Conservation (phyloP, 2,888 invertebrate genomes). For the Heliconius ismenius region DNA sequence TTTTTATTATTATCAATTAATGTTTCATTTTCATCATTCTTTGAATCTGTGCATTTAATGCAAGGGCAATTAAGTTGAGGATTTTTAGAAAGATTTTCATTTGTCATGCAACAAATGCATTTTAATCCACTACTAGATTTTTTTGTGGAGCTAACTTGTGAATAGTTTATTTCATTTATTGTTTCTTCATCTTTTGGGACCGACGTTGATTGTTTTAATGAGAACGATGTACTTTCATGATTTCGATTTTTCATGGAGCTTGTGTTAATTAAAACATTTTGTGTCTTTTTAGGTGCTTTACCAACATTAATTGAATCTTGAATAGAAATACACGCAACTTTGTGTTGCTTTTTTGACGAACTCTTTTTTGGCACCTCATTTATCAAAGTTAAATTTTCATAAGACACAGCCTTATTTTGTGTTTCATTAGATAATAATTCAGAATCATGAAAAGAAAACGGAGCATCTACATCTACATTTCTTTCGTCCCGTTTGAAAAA, state of each 20-base stretch:
- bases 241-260: background rate
- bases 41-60: background rate
- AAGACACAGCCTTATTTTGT: constrained; percentile 20
- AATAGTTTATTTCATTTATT: constrained; percentile 38
- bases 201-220: background rate
- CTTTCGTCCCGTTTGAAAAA: constrained; percentile 42
- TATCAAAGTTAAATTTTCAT: constrained; percentile 32
- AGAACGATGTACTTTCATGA: background rate
- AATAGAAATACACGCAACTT: constrained; percentile 5
- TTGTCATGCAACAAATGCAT: constrained; percentile 1
- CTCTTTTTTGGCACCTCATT: constrained; percentile 30
- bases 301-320: background rate
- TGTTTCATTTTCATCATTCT: constrained; percentile 20
- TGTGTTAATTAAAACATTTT: constrained; percentile 1
- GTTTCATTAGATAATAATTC: constrained; percentile 32
- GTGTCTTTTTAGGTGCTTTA: background rate
- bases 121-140: background rate
- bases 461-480: constrained; percentile 42
- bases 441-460: constrained; percentile 39
- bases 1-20: constrained; percentile 10
- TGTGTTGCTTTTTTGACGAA: constrained; percentile 18
- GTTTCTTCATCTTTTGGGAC: constrained; percentile 29
- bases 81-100: background rate
- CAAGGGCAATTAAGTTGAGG: constrained; percentile 11
- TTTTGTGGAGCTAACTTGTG: constrained; percentile 26